A percentile compares a stretch with the other conserved stretches of the same genome.
These are phyloP conservation scores for Mythimna loreyi DNA, from an alignment of 2,888 invertebrate species.

Conservation along the genomic window DNA sequence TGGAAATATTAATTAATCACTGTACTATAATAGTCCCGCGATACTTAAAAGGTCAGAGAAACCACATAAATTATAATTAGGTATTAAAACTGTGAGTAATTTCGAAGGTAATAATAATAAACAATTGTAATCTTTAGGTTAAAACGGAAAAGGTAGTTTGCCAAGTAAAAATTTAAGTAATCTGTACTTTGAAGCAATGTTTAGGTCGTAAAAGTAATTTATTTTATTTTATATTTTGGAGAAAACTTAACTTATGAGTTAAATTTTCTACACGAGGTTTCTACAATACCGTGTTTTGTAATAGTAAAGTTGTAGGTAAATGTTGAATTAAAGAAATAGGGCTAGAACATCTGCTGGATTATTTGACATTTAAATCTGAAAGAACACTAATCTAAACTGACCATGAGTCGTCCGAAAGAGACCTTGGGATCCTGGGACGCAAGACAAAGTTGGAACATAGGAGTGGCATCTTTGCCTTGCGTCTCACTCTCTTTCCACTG, in stretches of 20 bases:
- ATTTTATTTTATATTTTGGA: neutral
- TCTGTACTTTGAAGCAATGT: conserved; percentile 18
- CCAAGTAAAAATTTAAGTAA: conserved; percentile 18
- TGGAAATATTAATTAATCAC: conserved; percentile 56
- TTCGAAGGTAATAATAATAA: conserved; percentile 38
- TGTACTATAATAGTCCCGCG: conserved; percentile 29
- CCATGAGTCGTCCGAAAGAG: too few species aligned
- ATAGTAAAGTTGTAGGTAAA: neutral
- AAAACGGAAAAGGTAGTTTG: conserved; percentile 30
- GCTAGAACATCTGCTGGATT: too few species aligned
- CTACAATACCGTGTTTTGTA: neutral
- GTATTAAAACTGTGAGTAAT: conserved; percentile 32
- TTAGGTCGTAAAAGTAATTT: conserved; percentile 26
- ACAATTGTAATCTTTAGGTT: conserved; percentile 45
- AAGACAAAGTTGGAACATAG: too few species aligned
- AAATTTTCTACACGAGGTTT: conserved; percentile 8
- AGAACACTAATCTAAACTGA: too few species aligned
- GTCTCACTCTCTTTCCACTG: too few species aligned
- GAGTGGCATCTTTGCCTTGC: too few species aligned
- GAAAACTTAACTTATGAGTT: conserved; percentile 4
- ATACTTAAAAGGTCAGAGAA: conserved; percentile 50
- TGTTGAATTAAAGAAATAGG: neutral
- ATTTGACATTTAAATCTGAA: too few species aligned
- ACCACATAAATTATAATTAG: conserved; percentile 33
- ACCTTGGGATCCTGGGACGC: too few species aligned